Evolutionary conservation across 2,888 invertebrate species (phyloP).

Genomic region (Ashinkailepas kermadecensis): DNA sequence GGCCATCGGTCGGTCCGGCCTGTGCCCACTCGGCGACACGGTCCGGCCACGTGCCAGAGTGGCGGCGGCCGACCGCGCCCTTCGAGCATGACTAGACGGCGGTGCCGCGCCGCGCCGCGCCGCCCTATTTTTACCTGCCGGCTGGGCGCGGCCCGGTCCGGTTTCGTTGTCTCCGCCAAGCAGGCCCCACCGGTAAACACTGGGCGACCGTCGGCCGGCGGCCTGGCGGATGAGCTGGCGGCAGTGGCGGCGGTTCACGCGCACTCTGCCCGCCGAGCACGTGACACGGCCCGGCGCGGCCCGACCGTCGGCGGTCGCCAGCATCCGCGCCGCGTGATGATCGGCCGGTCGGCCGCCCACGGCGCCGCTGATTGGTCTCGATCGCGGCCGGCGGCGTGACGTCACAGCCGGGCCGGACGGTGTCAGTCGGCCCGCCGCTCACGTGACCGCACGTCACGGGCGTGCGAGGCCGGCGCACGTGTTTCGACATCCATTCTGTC

Average conservation of each 20-base stretch:
- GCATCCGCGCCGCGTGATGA: background rate
- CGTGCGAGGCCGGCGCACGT: no score
- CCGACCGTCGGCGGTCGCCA: background rate
- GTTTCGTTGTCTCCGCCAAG: background rate
- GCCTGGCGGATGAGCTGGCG: background rate
- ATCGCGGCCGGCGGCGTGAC: background rate
- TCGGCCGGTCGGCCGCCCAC: background rate
- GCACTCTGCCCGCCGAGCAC: background rate
- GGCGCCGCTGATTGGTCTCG: background rate
- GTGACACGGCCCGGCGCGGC: background rate
- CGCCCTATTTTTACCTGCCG: slow-evolving; percentile 23
- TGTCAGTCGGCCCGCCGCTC: background rate
- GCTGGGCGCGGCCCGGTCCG: slow-evolving; percentile 5
- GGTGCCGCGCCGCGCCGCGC: slow-evolving; percentile 28
- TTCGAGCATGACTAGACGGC: slow-evolving; percentile 28
- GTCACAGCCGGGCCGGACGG: background rate
- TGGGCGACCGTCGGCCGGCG: background rate
- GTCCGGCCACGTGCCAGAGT: background rate
- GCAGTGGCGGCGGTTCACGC: background rate
- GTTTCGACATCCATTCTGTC: no score
- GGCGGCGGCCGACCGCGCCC: slow-evolving; percentile 13
- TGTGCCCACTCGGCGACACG: background rate
- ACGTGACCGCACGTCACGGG: no score
- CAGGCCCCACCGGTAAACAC: background rate
- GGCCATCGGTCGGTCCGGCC: background rate